These are phyloP conservation scores for Rhopilema esculentum DNA, from an alignment of 30 jellyfish, hydroid and myxozoan genomes.

Conservation along the genomic window DNA sequence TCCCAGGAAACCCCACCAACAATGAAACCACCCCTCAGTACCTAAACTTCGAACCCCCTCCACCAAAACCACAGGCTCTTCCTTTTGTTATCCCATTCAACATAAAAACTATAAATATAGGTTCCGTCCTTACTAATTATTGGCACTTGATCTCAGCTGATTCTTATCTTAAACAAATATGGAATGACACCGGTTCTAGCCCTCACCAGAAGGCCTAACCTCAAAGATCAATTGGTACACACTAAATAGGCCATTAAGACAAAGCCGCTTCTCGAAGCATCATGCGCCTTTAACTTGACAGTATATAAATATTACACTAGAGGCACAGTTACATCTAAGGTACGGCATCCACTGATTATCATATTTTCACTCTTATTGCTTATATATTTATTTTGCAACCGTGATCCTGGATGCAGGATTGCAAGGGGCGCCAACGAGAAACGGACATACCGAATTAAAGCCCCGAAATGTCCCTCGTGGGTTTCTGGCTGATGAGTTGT, in stretches of 20 bases:
- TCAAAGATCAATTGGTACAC: not conserved
- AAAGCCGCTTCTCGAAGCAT: not conserved
- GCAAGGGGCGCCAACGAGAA: not conserved
- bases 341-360: not conserved
- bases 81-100: not conserved
- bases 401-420: constrained; percentile 1
- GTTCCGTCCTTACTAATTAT: not conserved
- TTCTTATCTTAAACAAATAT: not conserved
- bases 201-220: not conserved
- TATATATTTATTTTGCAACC: not conserved
- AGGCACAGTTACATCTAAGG: not conserved
- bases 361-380: not conserved
- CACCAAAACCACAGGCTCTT: not conserved
- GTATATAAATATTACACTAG: not conserved
- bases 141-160: not conserved
- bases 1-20: not conserved
- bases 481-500: constrained; percentile 15
- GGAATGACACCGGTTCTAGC: not conserved
- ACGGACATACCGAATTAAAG: not conserved
- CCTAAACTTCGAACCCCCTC: not conserved
- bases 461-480: constrained; percentile 24
- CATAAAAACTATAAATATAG: not conserved
- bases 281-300: not conserved
- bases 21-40: not conserved
- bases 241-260: not conserved